These are phyloP conservation scores for Diplolepis rosae DNA, from an alignment of 2,888 invertebrate genomes.

Conservation along the genomic window DNA sequence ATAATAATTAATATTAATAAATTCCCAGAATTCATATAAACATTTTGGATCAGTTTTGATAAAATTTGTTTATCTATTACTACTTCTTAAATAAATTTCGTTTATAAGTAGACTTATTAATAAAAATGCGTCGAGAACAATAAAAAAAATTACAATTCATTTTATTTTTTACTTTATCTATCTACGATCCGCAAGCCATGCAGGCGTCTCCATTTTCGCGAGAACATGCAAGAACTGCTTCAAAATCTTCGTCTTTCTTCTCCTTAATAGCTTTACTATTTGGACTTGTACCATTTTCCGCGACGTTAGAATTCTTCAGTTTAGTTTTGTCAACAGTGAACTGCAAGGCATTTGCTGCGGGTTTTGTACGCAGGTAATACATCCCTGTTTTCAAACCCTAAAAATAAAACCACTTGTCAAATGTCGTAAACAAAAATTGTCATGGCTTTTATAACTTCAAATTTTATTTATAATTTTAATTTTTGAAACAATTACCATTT, in stretches of 20 bases:
- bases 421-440: too few relatives aligned
- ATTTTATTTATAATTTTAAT: too few relatives aligned
- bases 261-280: conserved; percentile 15
- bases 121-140: too few relatives aligned
- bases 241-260: conserved; percentile 75
- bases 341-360: conserved; percentile 96
- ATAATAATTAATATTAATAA: too few relatives aligned
- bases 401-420: conserved; percentile 30
- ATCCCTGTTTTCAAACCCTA: conserved; percentile 98
- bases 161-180: too few relatives aligned
- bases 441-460: too few relatives aligned
- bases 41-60: too few relatives aligned
- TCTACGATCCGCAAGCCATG: conserved; percentile 80
- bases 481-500: conserved; percentile 77
- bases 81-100: too few relatives aligned
- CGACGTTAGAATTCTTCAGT: conserved; percentile 65
- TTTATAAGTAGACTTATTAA: too few relatives aligned
- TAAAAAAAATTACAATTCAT: too few relatives aligned
- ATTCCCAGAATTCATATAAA: too few relatives aligned
- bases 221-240: conserved; percentile 87
- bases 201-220: conserved; percentile 91
- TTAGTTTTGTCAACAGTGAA: conserved; percentile 96
- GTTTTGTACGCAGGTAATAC: conserved; percentile 98
- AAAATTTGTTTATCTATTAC: too few relatives aligned
- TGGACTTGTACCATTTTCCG: conserved; percentile 29